Conservation (phyloP, 2,888 invertebrate species). For the Drosophila vallismaia region DNA sequence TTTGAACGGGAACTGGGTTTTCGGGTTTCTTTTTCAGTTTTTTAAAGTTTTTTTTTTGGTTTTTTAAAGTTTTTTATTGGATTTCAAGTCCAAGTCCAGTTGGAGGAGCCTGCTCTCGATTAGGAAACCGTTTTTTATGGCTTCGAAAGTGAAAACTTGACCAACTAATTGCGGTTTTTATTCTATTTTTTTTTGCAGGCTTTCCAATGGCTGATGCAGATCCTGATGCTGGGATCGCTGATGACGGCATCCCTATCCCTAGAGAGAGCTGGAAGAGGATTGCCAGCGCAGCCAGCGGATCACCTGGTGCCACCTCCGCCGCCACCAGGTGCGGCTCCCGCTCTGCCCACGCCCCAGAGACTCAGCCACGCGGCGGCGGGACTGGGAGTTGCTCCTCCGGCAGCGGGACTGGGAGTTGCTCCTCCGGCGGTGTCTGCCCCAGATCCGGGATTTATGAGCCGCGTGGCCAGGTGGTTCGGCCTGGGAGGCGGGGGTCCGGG, state of each 20-base stretch:
- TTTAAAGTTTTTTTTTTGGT: not conserved
- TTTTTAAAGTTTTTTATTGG: not conserved
- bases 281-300: conserved; percentile 73
- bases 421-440: conserved; percentile 9
- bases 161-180: conserved; percentile 11
- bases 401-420: conserved; percentile 41
- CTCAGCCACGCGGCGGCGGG: conserved; percentile 31
- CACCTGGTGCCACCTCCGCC: conserved; percentile 81
- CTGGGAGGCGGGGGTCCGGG: conserved; percentile 59
- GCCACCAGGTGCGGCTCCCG: conserved; percentile 16
- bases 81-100: not conserved
- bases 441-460: conserved; percentile 80
- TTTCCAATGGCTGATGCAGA: not conserved
- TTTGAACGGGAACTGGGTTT: not conserved
- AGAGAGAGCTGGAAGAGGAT: conserved; percentile 21
- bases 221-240: conserved; percentile 33
- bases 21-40: not conserved
- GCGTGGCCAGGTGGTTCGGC: conserved; percentile 84
- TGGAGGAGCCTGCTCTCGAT: conserved; percentile 21
- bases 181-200: conserved; percentile 10
- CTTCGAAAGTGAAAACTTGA: conserved; percentile 60
- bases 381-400: conserved; percentile 40
- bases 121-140: conserved; percentile 46
- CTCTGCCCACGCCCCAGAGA: conserved; percentile 37
- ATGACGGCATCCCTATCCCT: conserved; percentile 21